Base-by-base conservation (phyloP, 1,140 invertebrate genomes). In the Atta texana region DNA sequence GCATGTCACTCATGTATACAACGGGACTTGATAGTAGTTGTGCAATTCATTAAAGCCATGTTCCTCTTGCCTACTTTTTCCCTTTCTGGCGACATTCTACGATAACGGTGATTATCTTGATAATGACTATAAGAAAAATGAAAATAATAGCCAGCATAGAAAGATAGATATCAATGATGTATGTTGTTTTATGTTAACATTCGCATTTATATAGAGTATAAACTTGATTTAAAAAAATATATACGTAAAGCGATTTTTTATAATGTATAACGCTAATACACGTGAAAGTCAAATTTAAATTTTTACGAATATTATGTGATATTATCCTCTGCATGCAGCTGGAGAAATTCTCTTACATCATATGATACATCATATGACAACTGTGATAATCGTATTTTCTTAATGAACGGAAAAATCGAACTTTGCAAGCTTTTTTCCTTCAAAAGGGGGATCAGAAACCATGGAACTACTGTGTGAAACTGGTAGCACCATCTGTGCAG, bases 401-500 rank as follows among this genome's bases (percentile, higher is more conserved):
- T 72, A 59, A 74, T n/a, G 31, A 80, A 28, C 10, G 49, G 21
- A 49, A 44, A 61, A 61, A 18, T 59, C 34, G 34, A 16, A 24
- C 24, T 49, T 82, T 10, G 39, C 8, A n/a, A 39, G 49, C 77
- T 80, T n/a, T 71, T 12, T 44, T 44, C 14, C 49, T 57, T 14
- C 14, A 2, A 21, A 82, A 59, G 1, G 31, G 12, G 31, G 21
- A 0, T 64, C 14, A 68, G 53, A 61, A 78, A 18, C 21, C 34
- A 49, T 34, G 10, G 80, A 49, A 34, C n/a, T 34, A 61, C n/a
- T 21, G 14, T 16, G 71, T n/a, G 66, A 88, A 86, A 86, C 91
- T 49, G 57, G 89, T 92, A 91, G 84, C 92, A 76, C 93, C 93
- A 93, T 93, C 93, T 93, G 85, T 93, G 88, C 14, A 77, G 24